A percentile compares a stretch with the other conserved stretches of the same genome.
phyloP scores from a whole-genome alignment of 2,888 invertebrate species.

The Drosophila pseudotalamancana region DNA sequence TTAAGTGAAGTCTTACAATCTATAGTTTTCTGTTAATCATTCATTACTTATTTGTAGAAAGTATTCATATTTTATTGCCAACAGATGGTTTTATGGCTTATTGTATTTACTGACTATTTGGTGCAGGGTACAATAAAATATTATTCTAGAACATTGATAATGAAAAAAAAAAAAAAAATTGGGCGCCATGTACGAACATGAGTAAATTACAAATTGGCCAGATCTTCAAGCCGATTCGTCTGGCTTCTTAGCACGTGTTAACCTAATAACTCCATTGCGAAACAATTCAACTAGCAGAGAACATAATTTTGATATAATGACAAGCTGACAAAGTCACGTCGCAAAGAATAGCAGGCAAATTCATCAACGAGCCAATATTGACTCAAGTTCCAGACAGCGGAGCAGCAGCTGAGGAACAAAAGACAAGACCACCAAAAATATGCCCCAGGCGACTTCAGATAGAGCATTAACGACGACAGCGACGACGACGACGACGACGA shows the following conservation, averaged over 20 bases:
- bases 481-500: constrained; percentile 21
- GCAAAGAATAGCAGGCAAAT: constrained; percentile 51
- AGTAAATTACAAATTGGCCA: constrained; percentile 68
- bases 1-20: too few species aligned
- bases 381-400: constrained; percentile 35
- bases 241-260: constrained; percentile 55
- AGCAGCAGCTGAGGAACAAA: constrained; percentile 23
- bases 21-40: too few species aligned
- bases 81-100: neutral
- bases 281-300: constrained; percentile 62
- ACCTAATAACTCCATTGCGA: constrained; percentile 55
- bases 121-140: constrained; percentile 26
- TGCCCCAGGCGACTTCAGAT: constrained; percentile 43
- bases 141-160: constrained; percentile 1
- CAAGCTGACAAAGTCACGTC: constrained; percentile 74
- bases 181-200: constrained; percentile 39
- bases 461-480: constrained; percentile 20
- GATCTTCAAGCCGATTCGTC: constrained; percentile 25
- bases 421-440: constrained; percentile 40
- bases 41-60: too few species aligned
- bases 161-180: constrained; percentile 8
- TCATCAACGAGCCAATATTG: constrained; percentile 70
- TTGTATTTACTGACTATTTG: neutral
- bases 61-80: too few species aligned
- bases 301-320: constrained; percentile 74